Percentiles rank a stretch among this genome's conserved stretches.
These are phyloP conservation scores for Oryzias melastigma DNA, from an alignment of 2,113 vertebrate genomes.

Conservation along the genomic window DNA sequence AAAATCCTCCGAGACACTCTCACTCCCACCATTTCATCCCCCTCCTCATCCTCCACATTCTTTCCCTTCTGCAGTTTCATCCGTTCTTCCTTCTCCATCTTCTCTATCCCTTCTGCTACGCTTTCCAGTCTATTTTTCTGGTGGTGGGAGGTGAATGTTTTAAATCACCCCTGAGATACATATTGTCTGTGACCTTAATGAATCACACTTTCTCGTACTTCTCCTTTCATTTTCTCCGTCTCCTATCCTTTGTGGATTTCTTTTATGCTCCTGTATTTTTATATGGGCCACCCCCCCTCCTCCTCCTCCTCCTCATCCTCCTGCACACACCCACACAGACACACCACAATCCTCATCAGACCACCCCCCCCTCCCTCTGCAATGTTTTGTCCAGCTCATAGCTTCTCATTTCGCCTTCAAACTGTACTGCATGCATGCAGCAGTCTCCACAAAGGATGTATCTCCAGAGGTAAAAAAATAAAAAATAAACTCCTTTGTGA, in stretches of 20 bases:
- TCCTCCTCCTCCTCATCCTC: constrained; percentile 11
- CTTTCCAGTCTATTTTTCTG: constrained; percentile 4
- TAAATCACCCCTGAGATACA: constrained; percentile 61
- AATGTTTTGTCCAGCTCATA: no score
- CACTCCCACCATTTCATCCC: constrained; percentile 38
- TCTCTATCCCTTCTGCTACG: constrained; percentile 7
- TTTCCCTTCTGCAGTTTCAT: constrained; percentile 15
- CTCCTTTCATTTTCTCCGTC: constrained; percentile 38
- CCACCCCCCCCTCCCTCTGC: not conserved
- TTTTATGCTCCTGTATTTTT: constrained; percentile 47
- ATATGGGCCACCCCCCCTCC: constrained; percentile 51
- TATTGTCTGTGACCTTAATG: constrained; percentile 68
- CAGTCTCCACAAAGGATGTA: no score
- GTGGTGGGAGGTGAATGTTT: constrained; percentile 55
- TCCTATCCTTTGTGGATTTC: constrained; percentile 38
- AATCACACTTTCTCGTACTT: constrained; percentile 38
- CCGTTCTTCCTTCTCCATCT: constrained; percentile 13
- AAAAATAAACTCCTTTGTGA: no score
- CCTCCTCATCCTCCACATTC: not conserved
- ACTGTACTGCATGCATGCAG: no score
- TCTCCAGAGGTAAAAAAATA: no score
- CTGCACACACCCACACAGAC: constrained; percentile 3
- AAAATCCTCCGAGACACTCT: constrained; percentile 38
- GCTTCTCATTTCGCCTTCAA: no score
- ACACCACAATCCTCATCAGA: constrained; percentile 19